Evolutionary conservation across 2,113 vertebrate genomes (phyloP), one percentile per base, ranked within the genome.

Genomic region (Calidris pygmaea): DNA sequence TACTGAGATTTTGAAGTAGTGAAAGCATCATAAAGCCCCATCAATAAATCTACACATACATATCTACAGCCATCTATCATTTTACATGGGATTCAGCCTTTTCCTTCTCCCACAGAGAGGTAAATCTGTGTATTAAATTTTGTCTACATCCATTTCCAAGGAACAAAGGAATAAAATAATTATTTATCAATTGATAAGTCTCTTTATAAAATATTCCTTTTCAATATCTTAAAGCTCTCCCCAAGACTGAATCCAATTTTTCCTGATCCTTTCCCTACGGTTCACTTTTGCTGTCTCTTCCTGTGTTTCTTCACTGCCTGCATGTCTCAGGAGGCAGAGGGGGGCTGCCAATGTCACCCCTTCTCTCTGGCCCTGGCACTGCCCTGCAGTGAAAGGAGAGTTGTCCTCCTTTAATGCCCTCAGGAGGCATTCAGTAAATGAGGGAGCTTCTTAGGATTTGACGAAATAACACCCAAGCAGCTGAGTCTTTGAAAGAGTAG

Each of bases 151-250:
- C 43, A 41, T 78, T 96, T 86, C n/a, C 48, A 81, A 73, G 89
- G 62, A 70, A 73, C 22, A 93, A 90, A 86, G n/a, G 70, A 62
- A 52, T 45, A 63, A 24, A 92, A 72, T 55, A 91, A 79, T 93
- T 89, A 41, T 81, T 70, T 85, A 35, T 39, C 58, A 79, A 78
- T 73, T 50, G 41, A 81, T 41, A 85, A 43, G 15, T 60, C 17
- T 55, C 12, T 48, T 41, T 47, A 34, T 35, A 77, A 94, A 85
- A 63, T 80, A 53, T 26, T 76, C 21, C 37, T 23, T 70, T 94
- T 52, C 45, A 62, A 7, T 77, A 47, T 85, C 88, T 88, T 94
- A 89, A 90, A 66, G 7, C 22, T 89, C 27, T 90, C 7, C 1
- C 1, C 8, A 59, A 41, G 56, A 78, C 34, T 17, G 35, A 86